Conservation (phyloP, 2,113 vertebrate species). For the Scartelaos histophorus region DNA sequence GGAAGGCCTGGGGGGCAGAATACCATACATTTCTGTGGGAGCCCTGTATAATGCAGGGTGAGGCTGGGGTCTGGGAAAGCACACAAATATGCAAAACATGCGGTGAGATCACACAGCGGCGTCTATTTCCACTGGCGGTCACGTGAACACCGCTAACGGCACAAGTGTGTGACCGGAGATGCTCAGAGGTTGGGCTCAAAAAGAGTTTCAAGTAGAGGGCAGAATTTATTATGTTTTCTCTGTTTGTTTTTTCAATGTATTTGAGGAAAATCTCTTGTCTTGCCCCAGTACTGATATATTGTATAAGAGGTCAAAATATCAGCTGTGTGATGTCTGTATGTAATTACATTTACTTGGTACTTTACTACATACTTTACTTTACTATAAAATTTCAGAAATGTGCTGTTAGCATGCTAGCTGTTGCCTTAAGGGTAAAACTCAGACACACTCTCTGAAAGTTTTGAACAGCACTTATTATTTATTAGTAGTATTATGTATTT, state of each 20-base stretch:
- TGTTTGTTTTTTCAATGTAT: not conserved
- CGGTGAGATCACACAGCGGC: not conserved
- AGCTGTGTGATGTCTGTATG: no score
- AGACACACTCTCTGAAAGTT: no score
- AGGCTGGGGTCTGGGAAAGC: conserved; percentile 11
- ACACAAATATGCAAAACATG: not conserved
- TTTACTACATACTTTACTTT: no score
- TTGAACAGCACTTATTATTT: no score
- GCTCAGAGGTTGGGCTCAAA: not conserved
- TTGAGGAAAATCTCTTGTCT: no score
- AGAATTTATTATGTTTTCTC: not conserved
- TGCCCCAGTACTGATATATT: no score
- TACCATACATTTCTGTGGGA: conserved; percentile 9
- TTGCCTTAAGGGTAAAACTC: no score
- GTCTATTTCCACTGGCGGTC: not conserved
- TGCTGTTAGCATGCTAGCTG: no score
- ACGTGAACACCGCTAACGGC: not conserved
- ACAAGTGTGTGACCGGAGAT: not conserved
- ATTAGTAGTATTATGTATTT: no score
- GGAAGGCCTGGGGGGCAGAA: conserved; percentile 5
- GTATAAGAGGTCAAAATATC: no score
- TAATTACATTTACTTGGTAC: no score
- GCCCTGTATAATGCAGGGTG: conserved; percentile 6
- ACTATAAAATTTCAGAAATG: no score
- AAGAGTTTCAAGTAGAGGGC: not conserved